Conservation (phyloP, 2,113 vertebrate species). For the Eleginops maclovinus region DNA sequence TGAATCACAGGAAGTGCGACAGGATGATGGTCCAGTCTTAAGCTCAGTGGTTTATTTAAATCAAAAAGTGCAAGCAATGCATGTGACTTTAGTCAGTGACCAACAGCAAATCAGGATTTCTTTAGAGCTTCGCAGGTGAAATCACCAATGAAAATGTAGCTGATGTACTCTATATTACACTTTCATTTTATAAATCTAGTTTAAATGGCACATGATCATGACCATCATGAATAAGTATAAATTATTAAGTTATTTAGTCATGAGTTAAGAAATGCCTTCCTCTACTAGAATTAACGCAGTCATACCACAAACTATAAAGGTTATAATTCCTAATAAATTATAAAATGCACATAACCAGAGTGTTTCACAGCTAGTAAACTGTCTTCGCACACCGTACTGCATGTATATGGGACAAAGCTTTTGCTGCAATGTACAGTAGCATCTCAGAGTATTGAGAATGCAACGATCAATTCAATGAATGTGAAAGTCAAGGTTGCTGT, state of each 20-base stretch:
- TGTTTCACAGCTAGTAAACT: too few species aligned
- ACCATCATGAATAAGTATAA: neutral
- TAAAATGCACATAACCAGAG: too few species aligned
- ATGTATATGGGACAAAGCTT: too few species aligned
- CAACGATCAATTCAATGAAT: too few species aligned
- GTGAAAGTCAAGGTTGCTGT: too few species aligned
- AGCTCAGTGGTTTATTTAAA: neutral
- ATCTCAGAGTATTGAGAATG: too few species aligned
- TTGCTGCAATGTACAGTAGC: too few species aligned
- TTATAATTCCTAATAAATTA: too few species aligned
- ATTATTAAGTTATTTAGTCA: neutral
- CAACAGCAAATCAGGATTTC: neutral
- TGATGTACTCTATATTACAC: neutral
- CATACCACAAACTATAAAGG: neutral
- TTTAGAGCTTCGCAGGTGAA: neutral
- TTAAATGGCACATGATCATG: neutral
- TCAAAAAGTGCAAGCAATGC: neutral
- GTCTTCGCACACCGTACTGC: too few species aligned
- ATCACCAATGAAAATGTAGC: neutral
- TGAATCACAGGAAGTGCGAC: constrained; percentile 15
- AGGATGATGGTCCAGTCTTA: neutral
- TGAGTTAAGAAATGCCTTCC: neutral
- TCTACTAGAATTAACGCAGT: neutral
- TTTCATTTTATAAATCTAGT: neutral
- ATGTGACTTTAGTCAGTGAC: neutral